A percentile compares a stretch with the other conserved stretches of the same genome.
Evolutionary conservation across 2,797 vertebrate genomes (phyloP).

Genomic region (Melanotaenia maccullochi): DNA sequence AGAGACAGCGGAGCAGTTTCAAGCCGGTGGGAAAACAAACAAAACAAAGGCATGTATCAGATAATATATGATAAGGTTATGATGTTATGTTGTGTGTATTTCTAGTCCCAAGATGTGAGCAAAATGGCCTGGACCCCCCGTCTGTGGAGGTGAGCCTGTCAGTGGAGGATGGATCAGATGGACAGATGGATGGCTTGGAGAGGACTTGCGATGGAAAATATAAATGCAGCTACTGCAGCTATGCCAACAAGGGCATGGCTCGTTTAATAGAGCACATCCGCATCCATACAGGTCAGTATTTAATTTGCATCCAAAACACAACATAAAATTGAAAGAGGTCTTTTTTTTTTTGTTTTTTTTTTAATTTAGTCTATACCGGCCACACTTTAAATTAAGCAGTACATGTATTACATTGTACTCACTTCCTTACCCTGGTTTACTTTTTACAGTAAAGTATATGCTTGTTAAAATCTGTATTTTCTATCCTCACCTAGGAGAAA

Average conservation of each 20-base stretch:
- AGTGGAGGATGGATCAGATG: conserved; percentile 92
- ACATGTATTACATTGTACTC: background rate
- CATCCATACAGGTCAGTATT: conserved; percentile 93
- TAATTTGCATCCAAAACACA: background rate
- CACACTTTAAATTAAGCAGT: background rate
- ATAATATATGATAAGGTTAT: accelerated
- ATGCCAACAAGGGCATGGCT: conserved; percentile 97
- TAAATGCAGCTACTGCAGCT: conserved; percentile 98
- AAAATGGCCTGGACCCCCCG: conserved; percentile 92
- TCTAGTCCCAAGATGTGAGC: conserved; percentile 83
- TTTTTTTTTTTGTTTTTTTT: too few relatives aligned
- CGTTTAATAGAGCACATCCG: conserved; percentile 96
- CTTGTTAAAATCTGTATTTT: background rate
- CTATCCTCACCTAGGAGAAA: conserved; percentile 85
- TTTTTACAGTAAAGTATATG: background rate
- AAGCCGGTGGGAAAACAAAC: conserved; percentile 50
- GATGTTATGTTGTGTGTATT: conserved; percentile 1
- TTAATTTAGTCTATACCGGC: background rate
- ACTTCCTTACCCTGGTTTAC: background rate
- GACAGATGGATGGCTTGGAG: conserved; percentile 96
- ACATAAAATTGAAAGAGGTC: too few relatives aligned
- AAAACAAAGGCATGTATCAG: background rate
- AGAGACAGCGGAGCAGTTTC: conserved; percentile 81
- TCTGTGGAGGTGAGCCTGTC: conserved; percentile 91
- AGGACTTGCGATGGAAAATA: conserved; percentile 97